Percentiles rank a stretch among this genome's conserved stretches.
phyloP scores from a whole-genome alignment of 2,797 vertebrate species.

The Urocyon cinereoargenteus region DNA sequence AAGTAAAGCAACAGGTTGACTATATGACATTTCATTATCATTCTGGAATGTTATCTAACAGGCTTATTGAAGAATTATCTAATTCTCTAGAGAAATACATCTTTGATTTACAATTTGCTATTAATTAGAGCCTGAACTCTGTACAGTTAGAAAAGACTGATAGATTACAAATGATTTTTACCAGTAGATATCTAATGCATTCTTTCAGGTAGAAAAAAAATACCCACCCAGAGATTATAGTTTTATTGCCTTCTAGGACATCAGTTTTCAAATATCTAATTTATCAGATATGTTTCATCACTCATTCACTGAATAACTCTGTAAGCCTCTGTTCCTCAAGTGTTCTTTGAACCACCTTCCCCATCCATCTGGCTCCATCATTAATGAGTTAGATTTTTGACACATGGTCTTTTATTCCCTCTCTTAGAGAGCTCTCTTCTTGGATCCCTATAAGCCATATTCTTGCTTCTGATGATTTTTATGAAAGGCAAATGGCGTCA shows the following conservation, averaged over 20 bases:
- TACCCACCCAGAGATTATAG: background rate
- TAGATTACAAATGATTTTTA: constrained; percentile 5
- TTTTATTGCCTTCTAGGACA: background rate
- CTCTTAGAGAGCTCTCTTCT: background rate
- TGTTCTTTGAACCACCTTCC: background rate
- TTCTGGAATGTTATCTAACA: background rate
- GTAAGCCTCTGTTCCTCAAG: background rate
- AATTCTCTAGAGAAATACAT: background rate
- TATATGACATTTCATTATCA: background rate
- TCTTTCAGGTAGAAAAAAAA: background rate
- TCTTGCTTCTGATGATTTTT: background rate
- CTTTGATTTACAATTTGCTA: background rate
- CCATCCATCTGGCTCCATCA: background rate
- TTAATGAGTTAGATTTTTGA: background rate
- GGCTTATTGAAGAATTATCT: background rate
- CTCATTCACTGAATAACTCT: background rate
- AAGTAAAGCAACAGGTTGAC: background rate
- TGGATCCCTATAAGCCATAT: background rate
- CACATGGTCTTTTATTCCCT: background rate
- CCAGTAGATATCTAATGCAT: background rate
- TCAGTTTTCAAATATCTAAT: constrained; percentile 2
- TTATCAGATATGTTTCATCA: background rate
- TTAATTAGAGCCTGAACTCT: background rate
- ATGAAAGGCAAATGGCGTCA: background rate
- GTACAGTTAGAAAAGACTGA: background rate